phyloP scores from a whole-genome alignment of 2,888 invertebrate genomes.

The Epinotia nisella region DNA sequence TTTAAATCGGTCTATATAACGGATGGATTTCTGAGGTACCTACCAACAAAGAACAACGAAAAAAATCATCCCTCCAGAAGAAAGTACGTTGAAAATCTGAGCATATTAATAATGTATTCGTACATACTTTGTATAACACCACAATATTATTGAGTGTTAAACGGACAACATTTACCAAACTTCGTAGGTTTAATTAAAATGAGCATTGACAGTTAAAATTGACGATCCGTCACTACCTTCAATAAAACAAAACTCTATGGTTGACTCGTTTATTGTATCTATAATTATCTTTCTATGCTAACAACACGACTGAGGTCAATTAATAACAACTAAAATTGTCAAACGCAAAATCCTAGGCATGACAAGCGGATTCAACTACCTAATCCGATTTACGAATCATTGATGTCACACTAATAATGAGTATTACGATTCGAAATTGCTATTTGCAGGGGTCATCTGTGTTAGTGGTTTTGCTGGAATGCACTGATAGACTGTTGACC shows the following conservation, averaged over 20 bases:
- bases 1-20: no score
- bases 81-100: no score
- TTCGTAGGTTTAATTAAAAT: neutral
- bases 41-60: no score
- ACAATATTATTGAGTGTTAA: no score
- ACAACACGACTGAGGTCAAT: neutral
- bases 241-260: no score
- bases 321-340: neutral
- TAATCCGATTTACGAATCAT: conserved; percentile 18
- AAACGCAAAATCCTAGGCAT: neutral
- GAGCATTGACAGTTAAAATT: neutral
- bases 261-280: no score
- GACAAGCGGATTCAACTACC: neutral
- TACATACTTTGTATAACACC: no score
- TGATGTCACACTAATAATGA: conserved; percentile 20
- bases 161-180: neutral
- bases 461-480: conserved; percentile 23
- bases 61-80: no score
- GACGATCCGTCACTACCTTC: no score
- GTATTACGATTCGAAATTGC: conserved; percentile 6
- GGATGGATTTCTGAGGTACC: no score
- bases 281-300: neutral
- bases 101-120: no score
- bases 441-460: neutral
- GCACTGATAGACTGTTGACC: conserved; percentile 16